phyloP scores from a whole-genome alignment of 2,888 invertebrate species.

The Drosophila neotestacea region DNA sequence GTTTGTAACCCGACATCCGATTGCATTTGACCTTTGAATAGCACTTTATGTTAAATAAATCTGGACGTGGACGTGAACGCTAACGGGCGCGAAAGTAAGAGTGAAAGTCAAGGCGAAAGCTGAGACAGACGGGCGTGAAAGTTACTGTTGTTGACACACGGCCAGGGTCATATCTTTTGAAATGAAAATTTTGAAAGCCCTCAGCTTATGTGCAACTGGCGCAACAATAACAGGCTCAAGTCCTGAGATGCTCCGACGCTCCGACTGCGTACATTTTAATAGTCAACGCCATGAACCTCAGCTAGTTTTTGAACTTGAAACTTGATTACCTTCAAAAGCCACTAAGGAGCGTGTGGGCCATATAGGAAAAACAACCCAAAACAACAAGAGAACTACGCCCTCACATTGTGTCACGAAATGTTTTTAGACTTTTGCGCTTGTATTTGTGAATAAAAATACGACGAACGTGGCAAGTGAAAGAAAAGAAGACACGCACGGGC shows the following conservation, averaged over 20 bases:
- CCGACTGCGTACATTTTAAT: conserved; percentile 39
- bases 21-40: conserved; percentile 35
- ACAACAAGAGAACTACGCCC: conserved; percentile 40
- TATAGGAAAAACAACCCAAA: conserved; percentile 36
- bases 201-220: conserved; percentile 53
- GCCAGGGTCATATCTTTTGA: conserved; percentile 64
- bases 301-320: conserved; percentile 78
- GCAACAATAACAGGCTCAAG: conserved; percentile 25
- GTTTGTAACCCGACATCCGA: neutral
- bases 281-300: conserved; percentile 69
- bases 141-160: conserved; percentile 66
- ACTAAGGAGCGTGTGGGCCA: conserved; percentile 55
- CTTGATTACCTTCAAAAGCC: conserved; percentile 79
- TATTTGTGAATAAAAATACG: conserved; percentile 33
- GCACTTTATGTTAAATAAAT: conserved; percentile 6
- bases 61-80: neutral
- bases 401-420: conserved; percentile 74
- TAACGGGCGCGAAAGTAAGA: conserved; percentile 16
- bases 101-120: conserved; percentile 65
- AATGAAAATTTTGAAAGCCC: conserved; percentile 63
- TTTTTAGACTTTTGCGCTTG: conserved; percentile 57
- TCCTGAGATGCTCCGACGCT: conserved; percentile 7
- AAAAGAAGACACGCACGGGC: conserved; percentile 64
- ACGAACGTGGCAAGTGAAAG: conserved; percentile 28
- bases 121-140: conserved; percentile 53